A percentile compares a stretch with the other conserved stretches of the same genome.
phyloP scores from a whole-genome alignment of 1,140 invertebrate genomes.

The Ceratina australensis region DNA sequence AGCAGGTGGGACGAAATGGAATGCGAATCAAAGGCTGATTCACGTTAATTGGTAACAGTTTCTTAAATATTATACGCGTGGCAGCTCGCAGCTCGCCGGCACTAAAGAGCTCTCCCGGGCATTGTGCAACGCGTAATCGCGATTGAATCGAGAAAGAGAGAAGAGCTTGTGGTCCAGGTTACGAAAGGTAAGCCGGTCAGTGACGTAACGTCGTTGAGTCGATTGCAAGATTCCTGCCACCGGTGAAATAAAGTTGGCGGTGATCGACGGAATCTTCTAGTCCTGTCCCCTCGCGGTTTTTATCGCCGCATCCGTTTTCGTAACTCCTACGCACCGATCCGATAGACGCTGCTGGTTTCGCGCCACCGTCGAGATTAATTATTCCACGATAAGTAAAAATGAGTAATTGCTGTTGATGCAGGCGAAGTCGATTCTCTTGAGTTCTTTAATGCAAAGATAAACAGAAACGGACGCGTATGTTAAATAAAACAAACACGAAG shows the following conservation, averaged over 20 bases:
- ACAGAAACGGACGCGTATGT: too few species aligned
- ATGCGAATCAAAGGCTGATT: constrained; percentile 7
- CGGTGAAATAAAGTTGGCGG: neutral
- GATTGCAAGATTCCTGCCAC: constrained; percentile 42
- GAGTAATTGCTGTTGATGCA: too few species aligned
- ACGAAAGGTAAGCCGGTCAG: constrained; percentile 32
- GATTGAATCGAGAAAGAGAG: constrained; percentile 38
- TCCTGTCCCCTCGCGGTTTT: neutral
- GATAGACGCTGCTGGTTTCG: too few species aligned
- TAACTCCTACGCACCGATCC: neutral
- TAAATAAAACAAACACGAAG: too few species aligned
- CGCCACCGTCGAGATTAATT: neutral
- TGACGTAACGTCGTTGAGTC: constrained; percentile 34
- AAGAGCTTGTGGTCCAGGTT: constrained; percentile 48
- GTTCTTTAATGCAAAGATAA: too few species aligned
- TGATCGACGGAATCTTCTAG: neutral
- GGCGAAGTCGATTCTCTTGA: too few species aligned
- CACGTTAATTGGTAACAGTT: neutral
- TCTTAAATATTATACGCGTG: too few species aligned
- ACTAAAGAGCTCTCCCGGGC: neutral
- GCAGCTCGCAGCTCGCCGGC: neutral
- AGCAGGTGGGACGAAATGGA: neutral
- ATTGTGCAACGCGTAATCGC: constrained; percentile 44
- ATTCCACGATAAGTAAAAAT: too few species aligned
- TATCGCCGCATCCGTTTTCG: neutral